Conservation (phyloP, 1,140 invertebrate species). For the Drosophila prosaltans region DNA sequence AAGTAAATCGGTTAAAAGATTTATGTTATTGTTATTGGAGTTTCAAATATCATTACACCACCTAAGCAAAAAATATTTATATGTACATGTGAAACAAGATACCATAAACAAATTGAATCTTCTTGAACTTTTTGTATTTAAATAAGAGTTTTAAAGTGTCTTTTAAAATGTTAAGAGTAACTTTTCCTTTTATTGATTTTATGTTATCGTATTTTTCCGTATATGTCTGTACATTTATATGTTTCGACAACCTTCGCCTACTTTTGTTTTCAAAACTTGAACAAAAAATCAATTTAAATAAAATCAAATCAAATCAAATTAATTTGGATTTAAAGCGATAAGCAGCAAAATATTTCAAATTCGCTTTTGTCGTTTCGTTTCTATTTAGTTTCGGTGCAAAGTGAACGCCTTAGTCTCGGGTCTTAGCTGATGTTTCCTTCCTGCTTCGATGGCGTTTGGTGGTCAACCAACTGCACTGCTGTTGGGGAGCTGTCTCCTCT, state of each 20-base stretch:
- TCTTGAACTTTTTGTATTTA: too few species aligned
- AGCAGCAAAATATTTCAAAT: constrained; percentile 7
- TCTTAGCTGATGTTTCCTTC: constrained; percentile 32
- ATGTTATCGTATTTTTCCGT: background rate
- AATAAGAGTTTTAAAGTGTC: too few species aligned
- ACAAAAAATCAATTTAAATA: constrained; percentile 15
- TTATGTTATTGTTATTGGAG: too few species aligned
- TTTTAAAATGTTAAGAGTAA: background rate
- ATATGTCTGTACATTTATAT: background rate
- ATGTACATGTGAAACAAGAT: too few species aligned
- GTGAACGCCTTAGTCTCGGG: constrained; percentile 26
- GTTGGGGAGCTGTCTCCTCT: constrained; percentile 14
- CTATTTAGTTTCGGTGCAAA: constrained; percentile 11
- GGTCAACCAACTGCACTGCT: constrained; percentile 13
- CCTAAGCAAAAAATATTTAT: too few species aligned
- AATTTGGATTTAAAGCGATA: constrained; percentile 10
- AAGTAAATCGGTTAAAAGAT: too few species aligned
- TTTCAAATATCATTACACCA: background rate
- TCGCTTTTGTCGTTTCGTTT: constrained; percentile 11
- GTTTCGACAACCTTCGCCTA: constrained; percentile 51
- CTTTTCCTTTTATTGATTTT: background rate
- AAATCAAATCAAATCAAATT: constrained; percentile 27
- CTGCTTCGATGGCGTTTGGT: constrained; percentile 24
- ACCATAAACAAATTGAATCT: too few species aligned
- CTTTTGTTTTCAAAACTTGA: constrained; percentile 26